Evolutionary conservation across 2,888 invertebrate species (phyloP).

Genomic region (Opisthograptis luteolata): DNA sequence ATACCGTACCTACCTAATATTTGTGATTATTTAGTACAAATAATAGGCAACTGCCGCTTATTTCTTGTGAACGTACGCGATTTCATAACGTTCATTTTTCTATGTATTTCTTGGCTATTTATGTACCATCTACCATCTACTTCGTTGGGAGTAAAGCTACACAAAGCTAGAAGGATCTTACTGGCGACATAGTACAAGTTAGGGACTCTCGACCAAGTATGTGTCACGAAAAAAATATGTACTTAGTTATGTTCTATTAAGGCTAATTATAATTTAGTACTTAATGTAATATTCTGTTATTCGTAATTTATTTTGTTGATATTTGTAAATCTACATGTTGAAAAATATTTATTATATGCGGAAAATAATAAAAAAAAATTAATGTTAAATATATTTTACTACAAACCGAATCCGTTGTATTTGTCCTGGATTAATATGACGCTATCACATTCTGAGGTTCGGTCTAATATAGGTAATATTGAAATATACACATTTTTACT

Average conservation of each 20-base stretch:
- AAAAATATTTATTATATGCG: conserved; percentile 82
- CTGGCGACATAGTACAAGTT: conserved; percentile 79
- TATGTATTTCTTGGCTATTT: too few species aligned
- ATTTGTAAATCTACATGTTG: conserved; percentile 84
- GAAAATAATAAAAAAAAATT: conserved; percentile 75
- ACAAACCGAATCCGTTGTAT: conserved; percentile 62
- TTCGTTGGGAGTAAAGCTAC: conserved; percentile 13
- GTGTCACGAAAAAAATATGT: conserved; percentile 54
- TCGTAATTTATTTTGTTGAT: conserved; percentile 85
- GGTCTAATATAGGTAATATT: conserved; percentile 51
- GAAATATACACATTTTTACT: conserved; percentile 69
- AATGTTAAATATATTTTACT: conserved; percentile 77
- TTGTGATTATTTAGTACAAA: too few species aligned
- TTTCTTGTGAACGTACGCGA: too few species aligned
- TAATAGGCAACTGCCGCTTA: too few species aligned
- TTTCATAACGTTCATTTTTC: too few species aligned
- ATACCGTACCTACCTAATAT: too few species aligned
- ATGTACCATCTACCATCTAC: too few species aligned
- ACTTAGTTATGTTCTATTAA: conserved; percentile 42
- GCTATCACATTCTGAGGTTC: conserved; percentile 17
- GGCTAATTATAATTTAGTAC: conserved; percentile 59
- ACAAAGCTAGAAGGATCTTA: conserved; percentile 36
- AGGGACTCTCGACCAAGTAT: conserved; percentile 68
- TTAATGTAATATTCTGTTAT: conserved; percentile 82
- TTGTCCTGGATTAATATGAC: conserved; percentile 42